phyloP scores from a whole-genome alignment of 2,888 invertebrate genomes.

The Machimus rusticus region DNA sequence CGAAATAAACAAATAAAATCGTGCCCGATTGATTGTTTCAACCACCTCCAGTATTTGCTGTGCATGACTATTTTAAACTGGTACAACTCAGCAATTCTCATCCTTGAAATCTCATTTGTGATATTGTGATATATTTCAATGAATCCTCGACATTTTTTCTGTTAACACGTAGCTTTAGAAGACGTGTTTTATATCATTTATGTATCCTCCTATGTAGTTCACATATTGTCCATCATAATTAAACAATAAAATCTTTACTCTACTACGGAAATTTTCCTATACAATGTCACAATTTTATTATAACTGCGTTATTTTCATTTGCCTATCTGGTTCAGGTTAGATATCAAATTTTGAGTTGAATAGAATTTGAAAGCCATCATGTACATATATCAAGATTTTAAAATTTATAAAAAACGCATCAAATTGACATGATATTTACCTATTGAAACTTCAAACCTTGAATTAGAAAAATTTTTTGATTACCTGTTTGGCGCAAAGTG shows the following conservation, averaged over 20 bases:
- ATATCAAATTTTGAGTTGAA: too few species aligned
- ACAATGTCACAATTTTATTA: too few species aligned
- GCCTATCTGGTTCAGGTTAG: too few species aligned
- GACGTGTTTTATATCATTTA: background rate
- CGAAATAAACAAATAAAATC: conserved; percentile 39
- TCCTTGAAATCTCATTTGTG: conserved; percentile 27
- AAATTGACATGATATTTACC: too few species aligned
- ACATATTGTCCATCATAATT: background rate
- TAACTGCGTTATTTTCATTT: too few species aligned
- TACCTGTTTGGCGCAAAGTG: too few species aligned
- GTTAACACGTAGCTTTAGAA: background rate
- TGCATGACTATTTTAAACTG: conserved; percentile 47
- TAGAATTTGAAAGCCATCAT: too few species aligned
- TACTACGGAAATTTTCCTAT: too few species aligned
- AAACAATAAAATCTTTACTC: background rate
- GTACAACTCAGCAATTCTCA: conserved; percentile 25
- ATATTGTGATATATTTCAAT: background rate
- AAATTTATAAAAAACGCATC: too few species aligned
- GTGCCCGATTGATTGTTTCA: conserved; percentile 43
- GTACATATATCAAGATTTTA: too few species aligned
- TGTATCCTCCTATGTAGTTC: background rate
- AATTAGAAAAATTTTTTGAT: too few species aligned
- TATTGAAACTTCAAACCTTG: too few species aligned
- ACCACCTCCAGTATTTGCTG: conserved; percentile 45
- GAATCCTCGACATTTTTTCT: background rate